These are phyloP conservation scores for Emesis furor DNA, from an alignment of 2,888 invertebrate species.

Conservation along the genomic window DNA sequence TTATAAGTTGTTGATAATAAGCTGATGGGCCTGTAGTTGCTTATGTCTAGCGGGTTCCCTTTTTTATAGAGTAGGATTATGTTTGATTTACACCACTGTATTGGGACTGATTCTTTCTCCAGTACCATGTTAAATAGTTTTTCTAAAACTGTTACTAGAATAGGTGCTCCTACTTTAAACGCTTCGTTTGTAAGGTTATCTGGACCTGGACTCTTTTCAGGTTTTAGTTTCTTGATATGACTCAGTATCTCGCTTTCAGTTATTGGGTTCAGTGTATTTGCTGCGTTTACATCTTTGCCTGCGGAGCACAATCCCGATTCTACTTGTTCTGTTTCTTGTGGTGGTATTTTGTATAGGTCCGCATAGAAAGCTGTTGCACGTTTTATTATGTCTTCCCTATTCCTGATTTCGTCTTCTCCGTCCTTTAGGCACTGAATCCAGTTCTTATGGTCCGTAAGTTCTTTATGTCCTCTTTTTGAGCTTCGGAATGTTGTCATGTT, in stretches of 20 bases:
- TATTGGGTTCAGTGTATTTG: neutral
- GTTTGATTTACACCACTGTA: too few relatives aligned
- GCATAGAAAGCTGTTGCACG: slow-evolving; percentile 28
- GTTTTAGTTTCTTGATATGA: neutral
- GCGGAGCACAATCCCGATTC: too few relatives aligned
- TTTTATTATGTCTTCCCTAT: slow-evolving; percentile 12
- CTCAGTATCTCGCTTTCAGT: neutral
- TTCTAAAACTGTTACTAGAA: too few relatives aligned
- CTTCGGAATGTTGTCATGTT: slow-evolving; percentile 16
- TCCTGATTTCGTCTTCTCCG: neutral
- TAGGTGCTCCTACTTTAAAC: too few relatives aligned
- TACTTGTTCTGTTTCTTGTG: neutral
- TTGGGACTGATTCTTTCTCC: too few relatives aligned
- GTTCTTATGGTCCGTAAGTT: slow-evolving; percentile 19
- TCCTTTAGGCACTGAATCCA: slow-evolving; percentile 24
- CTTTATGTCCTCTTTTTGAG: slow-evolving; percentile 15
- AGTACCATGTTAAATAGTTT: neutral
- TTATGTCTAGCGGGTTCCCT: too few relatives aligned
- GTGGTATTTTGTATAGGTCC: slow-evolving; percentile 1
- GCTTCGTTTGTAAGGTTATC: too few relatives aligned
- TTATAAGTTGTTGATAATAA: too few relatives aligned
- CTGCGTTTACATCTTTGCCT: neutral
- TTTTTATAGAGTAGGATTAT: too few relatives aligned
- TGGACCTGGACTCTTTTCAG: slow-evolving; percentile 69
- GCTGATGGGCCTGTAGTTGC: too few relatives aligned